Evolutionary conservation across 2,888 invertebrate species (phyloP), one percentile per base, ranked within the genome.

Genomic region (Sipha maydis): DNA sequence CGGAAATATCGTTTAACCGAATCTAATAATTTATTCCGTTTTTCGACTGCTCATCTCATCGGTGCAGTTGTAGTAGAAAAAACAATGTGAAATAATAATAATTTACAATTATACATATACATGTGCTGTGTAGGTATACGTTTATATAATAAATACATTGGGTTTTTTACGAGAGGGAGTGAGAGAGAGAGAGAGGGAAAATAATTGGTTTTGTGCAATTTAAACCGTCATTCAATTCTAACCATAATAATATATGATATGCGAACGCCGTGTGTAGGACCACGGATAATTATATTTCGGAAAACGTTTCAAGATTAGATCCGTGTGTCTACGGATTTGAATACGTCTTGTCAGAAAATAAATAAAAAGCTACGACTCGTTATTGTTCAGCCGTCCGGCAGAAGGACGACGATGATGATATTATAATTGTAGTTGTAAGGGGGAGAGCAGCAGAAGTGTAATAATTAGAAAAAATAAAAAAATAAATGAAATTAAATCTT

Each of bases 121-220:
- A 61, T 21, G 7, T 5, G 61, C 61, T 0, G 17, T 61, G 61
- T 25, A 41, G 7, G 19, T 56, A 14, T 56, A 56, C 3, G 4
- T 21, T 3, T 21, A 14, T 56, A 56, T 56, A 56, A 19, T 56
- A 61, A 5, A 21, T 25, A 21, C 14, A 48, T 61, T 61, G 0
- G 61, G 3, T 61, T 61, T 61, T n/a, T 61, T 61, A 25, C 61
- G 25, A 48, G 14, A 48, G 5, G 7, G 38, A 5, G 38, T 5
- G 38, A 38, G 3, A 38, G 1, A 5, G 21, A 31, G 56, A 21
- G 76, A 76, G 41, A 28, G 61, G 38, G 28, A 48, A 61, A 76
- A 84, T 84, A 84, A 84, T 84, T 76, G 84, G 61, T 84, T 84
- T 84, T 31, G 76, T 76, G 61, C 14, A 41, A 61, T 76, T 76